Evolutionary conservation across 2,888 invertebrate genomes (phyloP).

Genomic region (Sphinx pinastri): DNA sequence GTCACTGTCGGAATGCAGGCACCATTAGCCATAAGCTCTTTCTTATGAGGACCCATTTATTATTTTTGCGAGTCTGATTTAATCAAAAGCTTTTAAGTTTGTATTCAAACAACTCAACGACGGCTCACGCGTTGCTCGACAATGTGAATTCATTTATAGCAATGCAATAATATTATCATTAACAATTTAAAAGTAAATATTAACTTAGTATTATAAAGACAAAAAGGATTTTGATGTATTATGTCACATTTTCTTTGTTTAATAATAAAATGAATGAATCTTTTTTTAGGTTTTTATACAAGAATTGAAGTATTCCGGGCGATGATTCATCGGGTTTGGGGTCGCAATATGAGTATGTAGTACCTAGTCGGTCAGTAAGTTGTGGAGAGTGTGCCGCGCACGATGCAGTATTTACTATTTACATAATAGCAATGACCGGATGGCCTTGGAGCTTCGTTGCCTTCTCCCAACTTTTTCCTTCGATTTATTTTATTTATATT

Average conservation of each 20-base stretch:
- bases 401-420: constrained; percentile 72
- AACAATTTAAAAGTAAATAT: background rate
- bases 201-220: background rate
- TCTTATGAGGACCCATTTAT: constrained; percentile 45
- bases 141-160: constrained; percentile 1
- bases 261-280: no score
- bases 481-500: constrained; percentile 43
- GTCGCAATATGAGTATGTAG: constrained; percentile 48
- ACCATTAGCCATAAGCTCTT: constrained; percentile 52
- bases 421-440: constrained; percentile 71
- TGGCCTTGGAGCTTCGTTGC: constrained; percentile 66
- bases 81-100: constrained; percentile 29
- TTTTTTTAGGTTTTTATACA: no score
- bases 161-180: background rate
- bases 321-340: constrained; percentile 28
- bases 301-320: background rate
- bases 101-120: constrained; percentile 27
- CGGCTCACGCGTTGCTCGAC: background rate
- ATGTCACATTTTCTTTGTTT: no score
- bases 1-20: constrained; percentile 66
- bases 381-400: constrained; percentile 22
- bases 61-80: constrained; percentile 48
- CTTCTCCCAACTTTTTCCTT: constrained; percentile 43
- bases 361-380: constrained; percentile 40
- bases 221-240: no score